phyloP scores from a whole-genome alignment of 2,113 vertebrate genomes.

The Castor canadensis region DNA sequence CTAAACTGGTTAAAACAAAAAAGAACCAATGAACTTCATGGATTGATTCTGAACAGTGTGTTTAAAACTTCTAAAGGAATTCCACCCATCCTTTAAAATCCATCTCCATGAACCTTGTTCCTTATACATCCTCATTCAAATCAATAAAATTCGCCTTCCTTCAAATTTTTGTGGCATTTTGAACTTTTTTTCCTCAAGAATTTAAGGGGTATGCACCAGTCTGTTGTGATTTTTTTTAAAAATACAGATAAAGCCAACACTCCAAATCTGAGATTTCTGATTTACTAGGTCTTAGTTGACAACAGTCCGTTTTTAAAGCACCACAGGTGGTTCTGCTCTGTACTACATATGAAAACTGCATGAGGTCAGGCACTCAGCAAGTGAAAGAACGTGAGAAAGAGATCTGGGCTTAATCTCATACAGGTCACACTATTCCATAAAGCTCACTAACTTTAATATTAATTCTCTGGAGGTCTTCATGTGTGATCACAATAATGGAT shows the following conservation, averaged over 20 bases:
- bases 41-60: not conserved
- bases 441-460: not conserved
- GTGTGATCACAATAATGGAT: not conserved
- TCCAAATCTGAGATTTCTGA: slow-evolving; percentile 7
- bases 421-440: not conserved
- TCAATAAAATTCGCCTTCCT: not conserved
- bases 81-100: not conserved
- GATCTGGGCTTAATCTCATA: not conserved
- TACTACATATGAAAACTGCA: not conserved
- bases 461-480: not conserved
- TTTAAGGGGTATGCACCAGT: not conserved
- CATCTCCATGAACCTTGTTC: not conserved
- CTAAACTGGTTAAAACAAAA: not conserved
- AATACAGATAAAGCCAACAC: not conserved
- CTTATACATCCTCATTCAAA: not conserved
- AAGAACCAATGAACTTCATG: not conserved
- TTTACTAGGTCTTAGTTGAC: not conserved
- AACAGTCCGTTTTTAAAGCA: not conserved
- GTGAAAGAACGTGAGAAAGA: not conserved
- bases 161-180: slow-evolving; percentile 27
- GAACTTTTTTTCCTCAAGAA: not conserved
- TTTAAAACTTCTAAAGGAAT: not conserved
- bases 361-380: not conserved
- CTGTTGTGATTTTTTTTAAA: not conserved
- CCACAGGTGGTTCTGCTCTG: not conserved